phyloP scores from a whole-genome alignment of 2,113 vertebrate species.

The Lanius collurio region DNA sequence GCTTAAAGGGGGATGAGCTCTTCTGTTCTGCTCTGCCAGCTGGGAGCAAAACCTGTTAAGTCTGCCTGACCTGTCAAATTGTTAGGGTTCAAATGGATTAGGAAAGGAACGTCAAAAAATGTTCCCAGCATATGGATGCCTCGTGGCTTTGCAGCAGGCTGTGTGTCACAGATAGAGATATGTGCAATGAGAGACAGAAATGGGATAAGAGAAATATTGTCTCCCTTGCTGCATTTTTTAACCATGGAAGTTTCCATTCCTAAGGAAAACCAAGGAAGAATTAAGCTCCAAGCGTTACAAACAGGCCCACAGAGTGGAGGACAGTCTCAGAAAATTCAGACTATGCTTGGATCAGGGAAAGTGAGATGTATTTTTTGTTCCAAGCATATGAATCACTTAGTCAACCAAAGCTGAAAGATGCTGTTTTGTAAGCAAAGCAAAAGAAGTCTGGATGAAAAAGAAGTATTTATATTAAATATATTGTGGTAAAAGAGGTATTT shows the following conservation, averaged over 20 bases:
- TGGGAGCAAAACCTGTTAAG: slow-evolving; percentile 49
- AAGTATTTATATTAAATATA: not conserved
- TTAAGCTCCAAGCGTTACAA: not conserved
- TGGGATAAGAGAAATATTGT: not conserved
- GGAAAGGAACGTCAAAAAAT: slow-evolving; percentile 32
- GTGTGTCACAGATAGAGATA: not conserved
- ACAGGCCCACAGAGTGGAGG: not conserved
- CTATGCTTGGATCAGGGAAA: not conserved
- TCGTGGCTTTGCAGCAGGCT: not conserved
- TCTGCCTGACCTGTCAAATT: slow-evolving; percentile 59
- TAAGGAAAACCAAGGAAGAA: not conserved
- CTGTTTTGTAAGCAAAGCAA: not conserved
- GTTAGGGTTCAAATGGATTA: slow-evolving; percentile 56
- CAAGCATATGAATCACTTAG: not conserved
- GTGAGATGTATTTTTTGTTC: not conserved
- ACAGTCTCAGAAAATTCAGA: not conserved
- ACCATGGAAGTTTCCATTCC: not conserved
- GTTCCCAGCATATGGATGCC: not conserved
- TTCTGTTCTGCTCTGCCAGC: slow-evolving; percentile 8
- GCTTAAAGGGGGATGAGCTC: not conserved
- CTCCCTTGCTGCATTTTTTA: not conserved
- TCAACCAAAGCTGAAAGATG: not conserved
- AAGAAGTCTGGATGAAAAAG: not conserved
- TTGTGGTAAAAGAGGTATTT: not conserved
- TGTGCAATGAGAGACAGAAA: not conserved